Conservation (phyloP, 2,888 invertebrate genomes). For the Sussaba pulchella region DNA sequence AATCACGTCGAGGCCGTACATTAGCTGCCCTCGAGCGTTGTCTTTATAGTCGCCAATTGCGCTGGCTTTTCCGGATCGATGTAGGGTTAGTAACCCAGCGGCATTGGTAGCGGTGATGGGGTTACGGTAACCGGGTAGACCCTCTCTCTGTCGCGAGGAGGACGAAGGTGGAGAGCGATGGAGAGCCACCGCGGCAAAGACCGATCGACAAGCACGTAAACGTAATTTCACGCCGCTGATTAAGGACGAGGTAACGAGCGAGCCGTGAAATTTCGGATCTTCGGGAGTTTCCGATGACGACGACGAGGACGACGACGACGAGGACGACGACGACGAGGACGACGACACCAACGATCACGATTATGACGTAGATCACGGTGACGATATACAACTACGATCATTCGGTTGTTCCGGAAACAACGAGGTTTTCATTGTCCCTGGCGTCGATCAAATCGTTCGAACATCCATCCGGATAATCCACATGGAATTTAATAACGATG, state of each 20-base stretch:
- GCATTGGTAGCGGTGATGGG: constrained; percentile 8
- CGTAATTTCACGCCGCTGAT: constrained; percentile 71
- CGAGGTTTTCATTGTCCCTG: background rate
- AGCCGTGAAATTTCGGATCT: constrained; percentile 70
- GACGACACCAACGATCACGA: no score
- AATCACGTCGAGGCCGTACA: background rate
- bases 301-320: constrained; percentile 36
- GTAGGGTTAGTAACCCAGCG: constrained; percentile 35
- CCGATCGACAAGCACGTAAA: constrained; percentile 70
- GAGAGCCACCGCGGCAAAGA: constrained; percentile 29
- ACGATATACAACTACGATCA: constrained; percentile 38
- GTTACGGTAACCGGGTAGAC: constrained; percentile 13
- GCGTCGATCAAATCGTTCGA: constrained; percentile 7
- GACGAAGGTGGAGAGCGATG: constrained; percentile 6
- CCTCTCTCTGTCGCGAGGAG: no score
- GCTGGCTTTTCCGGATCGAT: constrained; percentile 50
- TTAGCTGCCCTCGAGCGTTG: background rate
- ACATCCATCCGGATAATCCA: background rate
- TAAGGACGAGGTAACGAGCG: constrained; percentile 71
- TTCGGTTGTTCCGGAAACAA: constrained; percentile 14
- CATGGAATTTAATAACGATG: constrained; percentile 12
- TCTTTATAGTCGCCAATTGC: background rate
- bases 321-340: no score
- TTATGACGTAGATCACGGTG: constrained; percentile 5
- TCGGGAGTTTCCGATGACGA: constrained; percentile 33